Evolutionary conservation across 2,888 invertebrate genomes (phyloP).

Genomic region (Acronicta psi): DNA sequence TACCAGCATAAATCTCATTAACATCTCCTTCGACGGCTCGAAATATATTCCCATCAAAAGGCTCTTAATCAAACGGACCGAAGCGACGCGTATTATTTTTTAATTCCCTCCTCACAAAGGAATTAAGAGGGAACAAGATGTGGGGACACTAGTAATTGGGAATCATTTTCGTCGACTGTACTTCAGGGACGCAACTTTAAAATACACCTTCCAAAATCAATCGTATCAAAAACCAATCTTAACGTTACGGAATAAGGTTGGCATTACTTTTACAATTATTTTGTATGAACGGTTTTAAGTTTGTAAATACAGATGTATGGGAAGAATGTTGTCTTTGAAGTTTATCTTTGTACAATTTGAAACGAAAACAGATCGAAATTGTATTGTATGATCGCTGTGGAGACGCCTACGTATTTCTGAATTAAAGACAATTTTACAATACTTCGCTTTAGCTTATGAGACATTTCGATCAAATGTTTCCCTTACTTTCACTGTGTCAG

Average conservation of each 20-base stretch:
- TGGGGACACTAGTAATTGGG: slow-evolving; percentile 60
- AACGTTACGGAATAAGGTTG: slow-evolving; percentile 12
- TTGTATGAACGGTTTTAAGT: slow-evolving; percentile 5
- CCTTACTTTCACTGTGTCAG: too few relatives aligned
- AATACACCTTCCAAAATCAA: slow-evolving; percentile 2
- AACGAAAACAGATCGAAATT: slow-evolving; percentile 50
- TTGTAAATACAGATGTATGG: slow-evolving; percentile 44
- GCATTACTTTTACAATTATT: background rate
- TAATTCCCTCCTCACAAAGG: slow-evolving; percentile 61
- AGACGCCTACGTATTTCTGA: slow-evolving; percentile 30
- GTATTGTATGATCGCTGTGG: slow-evolving; percentile 39
- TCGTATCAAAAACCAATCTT: slow-evolving; percentile 6
- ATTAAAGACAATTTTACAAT: slow-evolving; percentile 31
- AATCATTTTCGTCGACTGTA: slow-evolving; percentile 59
- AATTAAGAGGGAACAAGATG: slow-evolving; percentile 57
- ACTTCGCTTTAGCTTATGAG: slow-evolving; percentile 3
- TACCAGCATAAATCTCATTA: slow-evolving; percentile 42
- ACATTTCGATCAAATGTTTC: background rate
- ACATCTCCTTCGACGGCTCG: slow-evolving; percentile 29
- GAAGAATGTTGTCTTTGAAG: slow-evolving; percentile 56
- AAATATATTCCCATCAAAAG: slow-evolving; percentile 46
- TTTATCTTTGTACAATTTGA: slow-evolving; percentile 57
- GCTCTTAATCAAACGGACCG: slow-evolving; percentile 50
- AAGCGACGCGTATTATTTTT: slow-evolving; percentile 53
- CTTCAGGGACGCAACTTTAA: slow-evolving; percentile 31